phyloP scores from a whole-genome alignment of 2,797 vertebrate genomes.

The Acanthiza pusilla region DNA sequence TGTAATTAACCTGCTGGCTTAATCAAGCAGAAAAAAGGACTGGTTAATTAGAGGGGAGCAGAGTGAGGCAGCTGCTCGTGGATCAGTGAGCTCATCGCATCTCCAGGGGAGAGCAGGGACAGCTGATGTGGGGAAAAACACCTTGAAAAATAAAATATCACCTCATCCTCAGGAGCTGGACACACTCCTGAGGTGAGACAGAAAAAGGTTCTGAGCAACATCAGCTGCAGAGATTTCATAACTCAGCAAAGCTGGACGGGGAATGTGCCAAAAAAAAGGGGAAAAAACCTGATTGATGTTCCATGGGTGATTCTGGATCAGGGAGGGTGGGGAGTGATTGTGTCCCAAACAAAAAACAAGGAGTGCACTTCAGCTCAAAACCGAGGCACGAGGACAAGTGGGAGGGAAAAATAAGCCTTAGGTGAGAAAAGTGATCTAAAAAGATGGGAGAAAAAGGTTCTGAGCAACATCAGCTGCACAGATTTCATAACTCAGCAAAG shows the following conservation, averaged over 20 bases:
- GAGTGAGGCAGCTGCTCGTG: slow-evolving; percentile 11
- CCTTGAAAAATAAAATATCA: background rate
- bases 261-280: background rate
- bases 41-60: slow-evolving; percentile 41
- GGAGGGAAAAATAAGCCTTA: no score
- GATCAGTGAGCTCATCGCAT: background rate
- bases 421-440: no score
- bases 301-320: background rate
- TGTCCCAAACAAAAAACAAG: background rate
- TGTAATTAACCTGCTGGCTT: slow-evolving; percentile 35
- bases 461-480: background rate
- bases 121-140: background rate
- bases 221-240: background rate
- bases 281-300: background rate
- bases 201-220: background rate
- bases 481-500: background rate
- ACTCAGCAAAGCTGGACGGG: background rate
- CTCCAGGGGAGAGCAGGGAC: background rate
- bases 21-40: slow-evolving; percentile 27
- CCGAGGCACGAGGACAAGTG: no score
- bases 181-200: background rate
- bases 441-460: background rate
- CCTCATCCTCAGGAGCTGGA: background rate
- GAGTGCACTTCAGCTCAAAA: background rate
- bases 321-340: background rate